Percentiles rank a stretch among this genome's conserved stretches.
phyloP scores from a whole-genome alignment of 2,888 invertebrate genomes.

The Hypercompe scribonia region DNA sequence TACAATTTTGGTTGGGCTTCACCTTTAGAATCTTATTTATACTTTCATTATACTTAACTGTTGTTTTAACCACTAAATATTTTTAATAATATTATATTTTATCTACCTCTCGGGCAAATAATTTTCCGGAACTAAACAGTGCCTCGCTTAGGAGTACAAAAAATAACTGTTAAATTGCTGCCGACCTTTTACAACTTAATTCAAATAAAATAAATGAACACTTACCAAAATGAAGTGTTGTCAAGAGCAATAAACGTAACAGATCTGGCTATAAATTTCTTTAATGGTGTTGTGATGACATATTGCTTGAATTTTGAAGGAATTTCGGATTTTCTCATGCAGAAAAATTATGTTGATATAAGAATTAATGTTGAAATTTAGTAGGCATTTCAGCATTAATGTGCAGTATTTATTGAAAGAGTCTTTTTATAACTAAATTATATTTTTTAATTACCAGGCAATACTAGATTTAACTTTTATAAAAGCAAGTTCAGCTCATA shows the following conservation, averaged over 20 bases:
- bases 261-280: conserved; percentile 1
- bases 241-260: conserved; percentile 7
- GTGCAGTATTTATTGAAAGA: neutral
- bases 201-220: neutral
- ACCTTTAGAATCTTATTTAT: too few species aligned
- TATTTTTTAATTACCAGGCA: neutral
- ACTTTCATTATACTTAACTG: too few species aligned
- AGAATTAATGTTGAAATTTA: too few species aligned
- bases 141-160: too few species aligned
- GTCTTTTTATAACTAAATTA: neutral
- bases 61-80: too few species aligned
- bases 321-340: neutral
- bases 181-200: neutral
- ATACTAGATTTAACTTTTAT: neutral
- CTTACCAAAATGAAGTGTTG: neutral
- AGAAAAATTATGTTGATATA: neutral
- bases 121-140: neutral
- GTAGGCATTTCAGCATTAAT: too few species aligned
- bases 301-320: neutral
- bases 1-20: too few species aligned
- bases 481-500: neutral
- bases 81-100: neutral
- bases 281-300: conserved; percentile 1
- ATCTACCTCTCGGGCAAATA: neutral
- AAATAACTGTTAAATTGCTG: neutral